phyloP scores from a whole-genome alignment of 2,113 vertebrate genomes.

The Hippoglossus stenolepis region DNA sequence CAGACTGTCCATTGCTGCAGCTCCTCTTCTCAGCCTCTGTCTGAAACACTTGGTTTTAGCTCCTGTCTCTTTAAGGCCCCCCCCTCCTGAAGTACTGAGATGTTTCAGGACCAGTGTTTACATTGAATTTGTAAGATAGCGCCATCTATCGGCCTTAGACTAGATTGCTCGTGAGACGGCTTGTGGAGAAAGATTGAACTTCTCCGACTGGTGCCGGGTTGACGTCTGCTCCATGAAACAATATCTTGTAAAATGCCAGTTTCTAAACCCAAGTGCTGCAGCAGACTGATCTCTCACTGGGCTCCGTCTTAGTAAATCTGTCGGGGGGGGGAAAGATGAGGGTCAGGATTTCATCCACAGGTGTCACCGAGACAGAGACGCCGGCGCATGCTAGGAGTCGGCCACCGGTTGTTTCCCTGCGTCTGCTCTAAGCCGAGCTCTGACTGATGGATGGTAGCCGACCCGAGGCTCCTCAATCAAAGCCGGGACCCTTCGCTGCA shows the following conservation, averaged over 20 bases:
- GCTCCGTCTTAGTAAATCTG: conserved; percentile 28
- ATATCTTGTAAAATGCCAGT: no score
- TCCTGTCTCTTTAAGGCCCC: no score
- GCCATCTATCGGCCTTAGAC: conserved; percentile 13
- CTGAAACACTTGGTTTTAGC: no score
- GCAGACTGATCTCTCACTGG: conserved; percentile 14
- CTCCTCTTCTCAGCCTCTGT: no score
- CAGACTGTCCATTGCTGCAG: no score
- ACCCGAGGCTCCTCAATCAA: conserved; percentile 57
- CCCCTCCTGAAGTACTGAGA: no score
- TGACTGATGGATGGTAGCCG: conserved; percentile 48
- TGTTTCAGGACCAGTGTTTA: no score
- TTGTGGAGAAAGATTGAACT: no score
- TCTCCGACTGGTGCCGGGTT: no score
- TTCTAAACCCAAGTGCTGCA: conserved; percentile 6
- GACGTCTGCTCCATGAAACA: no score
- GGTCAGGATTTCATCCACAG: conserved; percentile 35
- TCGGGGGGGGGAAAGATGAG: conserved; percentile 21
- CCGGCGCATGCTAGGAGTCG: conserved; percentile 29
- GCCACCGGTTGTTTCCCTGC: background rate
- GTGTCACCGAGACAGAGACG: conserved; percentile 37
- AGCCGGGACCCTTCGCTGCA: conserved; percentile 40
- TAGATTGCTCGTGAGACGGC: background rate
- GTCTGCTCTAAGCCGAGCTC: conserved; percentile 4
- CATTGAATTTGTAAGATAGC: background rate